phyloP scores from a whole-genome alignment of 2,888 invertebrate species.

The Tipula unca region DNA sequence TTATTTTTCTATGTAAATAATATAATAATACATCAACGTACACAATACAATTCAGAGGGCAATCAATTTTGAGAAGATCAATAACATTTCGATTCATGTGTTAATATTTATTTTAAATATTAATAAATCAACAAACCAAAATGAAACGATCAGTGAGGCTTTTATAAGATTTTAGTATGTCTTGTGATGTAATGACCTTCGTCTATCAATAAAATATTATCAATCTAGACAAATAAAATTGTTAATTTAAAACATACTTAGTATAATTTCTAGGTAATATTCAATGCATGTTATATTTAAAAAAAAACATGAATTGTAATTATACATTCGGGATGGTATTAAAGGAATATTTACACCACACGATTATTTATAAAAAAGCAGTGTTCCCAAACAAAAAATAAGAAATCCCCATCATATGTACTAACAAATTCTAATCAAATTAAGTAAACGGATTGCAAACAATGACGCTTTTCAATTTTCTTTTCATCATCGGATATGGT shows the following conservation, averaged over 20 bases:
- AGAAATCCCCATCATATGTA: no score
- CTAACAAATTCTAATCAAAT: no score
- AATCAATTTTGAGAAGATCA: neutral
- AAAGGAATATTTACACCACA: no score
- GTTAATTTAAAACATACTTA: no score
- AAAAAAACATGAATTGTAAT: no score
- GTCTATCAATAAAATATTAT: neutral
- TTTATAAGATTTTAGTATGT: neutral
- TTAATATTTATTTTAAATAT: neutral
- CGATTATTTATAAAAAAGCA: no score
- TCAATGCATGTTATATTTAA: no score
- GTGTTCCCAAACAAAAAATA: no score
- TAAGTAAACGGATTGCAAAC: no score
- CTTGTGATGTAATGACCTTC: neutral
- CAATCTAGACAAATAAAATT: neutral
- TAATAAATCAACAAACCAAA: neutral
- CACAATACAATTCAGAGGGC: neutral
- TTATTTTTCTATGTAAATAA: neutral
- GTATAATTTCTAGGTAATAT: no score
- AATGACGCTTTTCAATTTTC: neutral
- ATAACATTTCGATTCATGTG: neutral
- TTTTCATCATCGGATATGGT: no score
- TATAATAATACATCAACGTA: neutral
- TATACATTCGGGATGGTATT: no score
- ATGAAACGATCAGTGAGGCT: neutral